These are phyloP conservation scores for Limnephilus lunatus DNA, from an alignment of 2,888 invertebrate species.

Conservation along the genomic window DNA sequence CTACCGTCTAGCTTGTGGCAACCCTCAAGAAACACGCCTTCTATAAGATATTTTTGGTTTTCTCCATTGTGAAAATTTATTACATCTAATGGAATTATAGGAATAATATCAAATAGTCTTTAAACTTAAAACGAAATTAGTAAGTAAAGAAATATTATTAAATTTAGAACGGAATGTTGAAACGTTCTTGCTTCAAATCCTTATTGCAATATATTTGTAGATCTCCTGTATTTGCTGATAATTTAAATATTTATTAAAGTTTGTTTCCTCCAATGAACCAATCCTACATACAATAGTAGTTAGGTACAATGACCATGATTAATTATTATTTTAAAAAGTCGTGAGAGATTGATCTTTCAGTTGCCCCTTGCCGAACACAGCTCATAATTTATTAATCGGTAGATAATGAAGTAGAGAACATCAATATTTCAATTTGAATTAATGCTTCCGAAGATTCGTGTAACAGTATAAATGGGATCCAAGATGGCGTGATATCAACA, in stretches of 20 bases:
- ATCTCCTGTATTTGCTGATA: too few species aligned
- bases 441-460: conserved; percentile 40
- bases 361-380: background rate
- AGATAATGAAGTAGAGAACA: background rate
- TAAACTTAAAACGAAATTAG: too few species aligned
- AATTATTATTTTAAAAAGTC: background rate
- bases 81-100: too few species aligned
- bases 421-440: conserved; percentile 38
- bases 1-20: background rate
- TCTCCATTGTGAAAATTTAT: too few species aligned
- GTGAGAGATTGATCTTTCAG: background rate
- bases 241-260: too few species aligned
- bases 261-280: too few species aligned
- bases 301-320: too few species aligned
- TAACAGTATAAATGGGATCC: conserved; percentile 14
- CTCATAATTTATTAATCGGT: background rate
- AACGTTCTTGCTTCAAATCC: too few species aligned
- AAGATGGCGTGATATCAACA: conserved; percentile 44
- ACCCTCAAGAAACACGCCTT: background rate
- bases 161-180: too few species aligned
- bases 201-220: too few species aligned
- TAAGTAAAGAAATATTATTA: too few species aligned
- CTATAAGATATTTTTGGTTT: background rate
- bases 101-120: too few species aligned
- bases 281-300: background rate